Base-by-base conservation (phyloP, 2,113 vertebrate genomes). In the Oreochromis tanganicae region DNA sequence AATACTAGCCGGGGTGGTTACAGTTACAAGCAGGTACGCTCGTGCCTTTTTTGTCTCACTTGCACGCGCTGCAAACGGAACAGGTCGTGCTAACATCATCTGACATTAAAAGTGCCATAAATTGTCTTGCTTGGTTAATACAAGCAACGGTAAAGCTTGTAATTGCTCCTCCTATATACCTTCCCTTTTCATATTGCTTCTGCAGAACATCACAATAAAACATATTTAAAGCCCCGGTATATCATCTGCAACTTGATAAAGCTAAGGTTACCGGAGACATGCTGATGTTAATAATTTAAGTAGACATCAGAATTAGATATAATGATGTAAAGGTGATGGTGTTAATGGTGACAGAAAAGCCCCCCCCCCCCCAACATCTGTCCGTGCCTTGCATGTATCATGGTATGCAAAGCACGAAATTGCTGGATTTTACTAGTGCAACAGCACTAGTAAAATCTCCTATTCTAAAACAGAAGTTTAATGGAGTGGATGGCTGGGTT, bases 1-100 rank as follows among this genome's bases (percentile, higher is more conserved):
- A 78, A 36, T 8, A n/a, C 41, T 93, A 89, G 89, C 90, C 48
- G 16, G 59, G 55, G 85, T 86, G 90, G 82, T 89, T 81, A 88
- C 88, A 81, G 87, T 92, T 91, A 91, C 27, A 43, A 71, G 34
- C 86, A 87, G 54, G 81, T 91, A 87, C 68, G 57, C 87, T 85
- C 78, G 75, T 92, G 88, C 61, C 36, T 27, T 36, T 81, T 87
- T 82, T 84, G 21, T 46, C 5, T 27, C 8, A 19, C 7, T 82
- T 21, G 8, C 29, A 27, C 19, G 19, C 27, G 68, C 59, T 71
- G 4, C 3, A 12, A 61, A 21, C 14, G 29, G 81, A 83, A 19
- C 66, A 38, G 38, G 41, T 50, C 50, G 24, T 34, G 29, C 6
- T 59, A 50, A 29, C 7, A 2, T 11, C 1, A 5, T 16, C 9